Evolutionary conservation across 2,113 vertebrate genomes (phyloP).

Genomic region (Marcusenius ussheri): DNA sequence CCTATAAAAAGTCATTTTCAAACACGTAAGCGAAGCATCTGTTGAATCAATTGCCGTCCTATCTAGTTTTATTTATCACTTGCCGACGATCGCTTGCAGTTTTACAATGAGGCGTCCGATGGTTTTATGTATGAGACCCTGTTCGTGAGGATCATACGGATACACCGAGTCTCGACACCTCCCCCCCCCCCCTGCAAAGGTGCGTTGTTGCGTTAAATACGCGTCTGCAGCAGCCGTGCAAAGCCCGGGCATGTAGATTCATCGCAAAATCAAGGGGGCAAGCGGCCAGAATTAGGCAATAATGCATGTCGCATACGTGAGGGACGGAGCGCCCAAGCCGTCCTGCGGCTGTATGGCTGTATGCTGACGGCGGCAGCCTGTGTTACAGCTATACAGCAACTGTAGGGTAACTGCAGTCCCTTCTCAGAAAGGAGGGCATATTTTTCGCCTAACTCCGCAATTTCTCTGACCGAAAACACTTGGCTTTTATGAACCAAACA

Average conservation of each 20-base stretch:
- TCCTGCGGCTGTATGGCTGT: neutral
- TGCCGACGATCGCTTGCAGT: neutral
- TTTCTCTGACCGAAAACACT: neutral
- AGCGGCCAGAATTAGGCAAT: neutral
- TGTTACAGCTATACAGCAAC: neutral
- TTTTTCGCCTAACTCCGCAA: neutral
- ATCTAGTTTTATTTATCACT: neutral
- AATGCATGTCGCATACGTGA: neutral
- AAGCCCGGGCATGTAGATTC: neutral
- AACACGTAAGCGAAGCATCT: neutral
- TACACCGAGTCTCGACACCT: neutral
- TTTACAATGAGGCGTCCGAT: neutral
- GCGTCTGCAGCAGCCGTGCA: neutral
- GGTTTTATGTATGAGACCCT: neutral
- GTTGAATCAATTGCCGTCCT: neutral
- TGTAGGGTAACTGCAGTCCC: neutral
- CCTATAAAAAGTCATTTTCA: neutral
- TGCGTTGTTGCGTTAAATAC: neutral
- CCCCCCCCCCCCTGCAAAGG: neutral
- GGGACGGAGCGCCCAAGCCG: neutral
- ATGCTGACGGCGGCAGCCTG: neutral
- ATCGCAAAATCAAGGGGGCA: neutral
- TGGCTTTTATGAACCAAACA: neutral
- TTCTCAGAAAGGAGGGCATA: neutral
- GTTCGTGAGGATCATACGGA: neutral